phyloP scores from a whole-genome alignment of 2,797 vertebrate genomes.

The Manis pentadactyla region DNA sequence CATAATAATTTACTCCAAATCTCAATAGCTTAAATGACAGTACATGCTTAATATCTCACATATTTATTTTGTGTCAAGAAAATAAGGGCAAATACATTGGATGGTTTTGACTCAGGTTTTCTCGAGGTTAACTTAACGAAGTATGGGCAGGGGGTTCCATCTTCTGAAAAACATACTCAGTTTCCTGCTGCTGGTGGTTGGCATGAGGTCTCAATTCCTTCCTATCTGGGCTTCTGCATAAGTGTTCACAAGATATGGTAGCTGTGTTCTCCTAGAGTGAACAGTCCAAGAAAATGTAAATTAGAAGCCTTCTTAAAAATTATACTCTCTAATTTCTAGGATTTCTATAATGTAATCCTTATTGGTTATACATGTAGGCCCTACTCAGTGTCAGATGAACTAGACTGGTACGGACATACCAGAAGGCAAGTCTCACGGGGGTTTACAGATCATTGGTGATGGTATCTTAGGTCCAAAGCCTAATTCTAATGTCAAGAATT shows the following conservation, averaged over 20 bases:
- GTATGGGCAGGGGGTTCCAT: background rate
- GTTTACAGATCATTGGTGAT: background rate
- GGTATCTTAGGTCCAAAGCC: background rate
- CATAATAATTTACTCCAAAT: background rate
- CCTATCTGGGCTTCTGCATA: background rate
- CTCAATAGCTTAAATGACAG: background rate
- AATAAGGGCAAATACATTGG: background rate
- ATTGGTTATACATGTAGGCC: background rate
- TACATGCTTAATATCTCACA: background rate
- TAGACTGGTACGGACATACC: background rate
- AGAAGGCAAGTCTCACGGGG: background rate
- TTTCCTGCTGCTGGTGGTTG: background rate
- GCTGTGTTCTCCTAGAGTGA: background rate
- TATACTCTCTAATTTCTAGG: background rate
- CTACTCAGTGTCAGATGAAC: background rate
- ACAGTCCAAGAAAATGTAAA: background rate
- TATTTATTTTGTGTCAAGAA: background rate
- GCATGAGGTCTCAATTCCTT: background rate
- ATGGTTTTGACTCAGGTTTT: background rate
- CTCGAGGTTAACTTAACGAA: background rate
- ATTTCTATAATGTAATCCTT: background rate
- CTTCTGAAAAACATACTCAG: background rate
- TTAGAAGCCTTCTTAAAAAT: background rate
- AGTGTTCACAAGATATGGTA: no score
- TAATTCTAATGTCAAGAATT: conserved; percentile 1